Conservation (phyloP, 2,113 vertebrate species). For the Colius striatus region DNA sequence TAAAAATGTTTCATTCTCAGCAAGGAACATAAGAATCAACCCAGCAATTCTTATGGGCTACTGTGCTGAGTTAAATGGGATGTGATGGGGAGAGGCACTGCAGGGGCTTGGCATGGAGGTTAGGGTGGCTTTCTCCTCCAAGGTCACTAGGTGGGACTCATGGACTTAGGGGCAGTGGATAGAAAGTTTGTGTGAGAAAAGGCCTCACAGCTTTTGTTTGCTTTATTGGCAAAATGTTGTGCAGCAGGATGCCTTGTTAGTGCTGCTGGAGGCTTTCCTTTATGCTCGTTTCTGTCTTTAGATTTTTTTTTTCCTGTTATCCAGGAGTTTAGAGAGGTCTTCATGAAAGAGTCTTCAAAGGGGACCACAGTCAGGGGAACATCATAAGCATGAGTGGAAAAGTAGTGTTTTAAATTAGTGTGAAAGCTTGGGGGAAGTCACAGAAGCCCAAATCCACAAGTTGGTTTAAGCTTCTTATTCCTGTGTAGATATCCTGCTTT, state of each 20-base stretch:
- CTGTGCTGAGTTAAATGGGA: conserved; percentile 41
- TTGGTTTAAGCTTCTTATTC: conserved; percentile 14
- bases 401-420: conserved; percentile 42
- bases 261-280: conserved; percentile 22
- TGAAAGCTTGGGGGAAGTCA: background rate
- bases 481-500: background rate
- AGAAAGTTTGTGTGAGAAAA: background rate
- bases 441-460: background rate
- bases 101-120: background rate
- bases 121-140: background rate
- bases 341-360: conserved; percentile 44
- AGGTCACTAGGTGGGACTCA: background rate
- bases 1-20: conserved; percentile 65
- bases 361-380: background rate
- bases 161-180: accelerated
- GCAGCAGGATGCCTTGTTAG: conserved; percentile 29
- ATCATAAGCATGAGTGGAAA: conserved; percentile 22
- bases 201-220: conserved; percentile 40
- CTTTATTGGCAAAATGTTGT: background rate
- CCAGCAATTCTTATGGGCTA: conserved; percentile 32
- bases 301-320: background rate
- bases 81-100: background rate
- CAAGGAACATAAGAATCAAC: conserved; percentile 44
- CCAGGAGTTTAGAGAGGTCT: conserved; percentile 41
- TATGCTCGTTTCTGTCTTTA: background rate